Base-by-base conservation (phyloP, 2,797 vertebrate species). In the Graptemys geographica region DNA sequence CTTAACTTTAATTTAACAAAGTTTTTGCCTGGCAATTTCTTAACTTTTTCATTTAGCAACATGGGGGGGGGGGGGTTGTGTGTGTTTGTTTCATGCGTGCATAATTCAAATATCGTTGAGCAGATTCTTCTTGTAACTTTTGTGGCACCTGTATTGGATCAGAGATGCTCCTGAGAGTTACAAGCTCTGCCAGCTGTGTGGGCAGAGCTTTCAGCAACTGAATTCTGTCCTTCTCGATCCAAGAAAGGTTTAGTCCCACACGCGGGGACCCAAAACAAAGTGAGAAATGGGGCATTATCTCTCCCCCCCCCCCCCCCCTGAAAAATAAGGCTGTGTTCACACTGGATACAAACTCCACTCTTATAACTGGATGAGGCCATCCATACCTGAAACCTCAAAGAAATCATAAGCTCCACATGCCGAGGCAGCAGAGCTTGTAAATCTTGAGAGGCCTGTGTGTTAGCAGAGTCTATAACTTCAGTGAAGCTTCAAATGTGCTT, bases 301-400 rank as follows among this genome's bases (percentile, higher is more conserved):
- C 51, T 23, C 21, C 53, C 21, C 21, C 94, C 76, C 93, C 92
- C 79, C 9, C 56, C 6, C 21, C 55, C 76, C 93, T 87, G 92
- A 95, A 65, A 85, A 80, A 81, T 90, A 90, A 51, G 52, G 41
- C 41, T 57, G 12, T 51, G 47, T n/a, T 81, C 62, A 84, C 49
- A 85, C 52, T 57, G 83, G 95, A 94, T 96, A 96, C 92, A 84
- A 91, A 78, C 81, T 94, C 89, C 69, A 78, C 86, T 95, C 94
- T 91, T 87, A 72, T 21, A 59, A 89, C 81, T 89, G 88, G 92
- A 95, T 86, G 90, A 96, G 94, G 74, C 81, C 74, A 83, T 81
- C 87, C 80, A 88, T 93, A 96, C 96, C 91, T 95, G 96, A 98
- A 94, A 96, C 90, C 89, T 95, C 93, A 90, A 65, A 86, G 92